Percentiles rank a stretch among this genome's conserved stretches.
Evolutionary conservation across 2,113 vertebrate species (phyloP).

Genomic region (mouse (Mus musculus)): DNA sequence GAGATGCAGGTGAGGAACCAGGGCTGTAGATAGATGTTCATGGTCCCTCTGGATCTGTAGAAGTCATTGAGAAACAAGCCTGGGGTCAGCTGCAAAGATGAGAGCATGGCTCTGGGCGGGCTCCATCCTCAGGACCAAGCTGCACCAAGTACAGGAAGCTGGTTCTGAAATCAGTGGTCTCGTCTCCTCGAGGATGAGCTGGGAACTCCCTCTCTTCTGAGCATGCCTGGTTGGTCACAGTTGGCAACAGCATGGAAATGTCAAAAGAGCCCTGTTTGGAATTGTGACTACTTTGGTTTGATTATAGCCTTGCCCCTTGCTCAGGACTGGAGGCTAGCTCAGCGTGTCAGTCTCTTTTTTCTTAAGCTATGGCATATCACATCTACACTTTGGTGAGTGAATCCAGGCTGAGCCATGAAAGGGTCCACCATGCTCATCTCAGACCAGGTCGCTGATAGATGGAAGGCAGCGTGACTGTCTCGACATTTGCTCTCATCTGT

Average conservation of each 20-base stretch:
- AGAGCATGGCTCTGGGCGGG: neutral
- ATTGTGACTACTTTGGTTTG: neutral
- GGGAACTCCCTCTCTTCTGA: neutral
- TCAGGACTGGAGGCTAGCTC: neutral
- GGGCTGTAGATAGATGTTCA: slow-evolving; percentile 1
- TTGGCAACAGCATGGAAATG: neutral
- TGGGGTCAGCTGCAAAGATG: neutral
- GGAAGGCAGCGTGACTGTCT: fast-evolving
- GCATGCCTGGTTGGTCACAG: slow-evolving; percentile 2
- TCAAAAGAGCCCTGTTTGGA: neutral
- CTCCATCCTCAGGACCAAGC: neutral
- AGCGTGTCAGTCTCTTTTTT: neutral
- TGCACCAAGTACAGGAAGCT: neutral
- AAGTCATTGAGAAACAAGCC: neutral
- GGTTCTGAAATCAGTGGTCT: neutral
- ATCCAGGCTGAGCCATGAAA: fast-evolving
- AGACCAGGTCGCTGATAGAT: neutral
- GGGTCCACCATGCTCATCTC: neutral
- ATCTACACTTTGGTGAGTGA: neutral
- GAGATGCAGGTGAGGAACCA: neutral
- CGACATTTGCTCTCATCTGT: neutral
- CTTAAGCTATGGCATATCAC: neutral
- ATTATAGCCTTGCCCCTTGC: neutral
- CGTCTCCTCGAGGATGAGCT: neutral
- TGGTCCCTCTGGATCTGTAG: neutral